Percentiles rank a stretch among this genome's conserved stretches.
phyloP scores from a whole-genome alignment of 2,113 vertebrate species.

The Gorilla gorilla region DNA sequence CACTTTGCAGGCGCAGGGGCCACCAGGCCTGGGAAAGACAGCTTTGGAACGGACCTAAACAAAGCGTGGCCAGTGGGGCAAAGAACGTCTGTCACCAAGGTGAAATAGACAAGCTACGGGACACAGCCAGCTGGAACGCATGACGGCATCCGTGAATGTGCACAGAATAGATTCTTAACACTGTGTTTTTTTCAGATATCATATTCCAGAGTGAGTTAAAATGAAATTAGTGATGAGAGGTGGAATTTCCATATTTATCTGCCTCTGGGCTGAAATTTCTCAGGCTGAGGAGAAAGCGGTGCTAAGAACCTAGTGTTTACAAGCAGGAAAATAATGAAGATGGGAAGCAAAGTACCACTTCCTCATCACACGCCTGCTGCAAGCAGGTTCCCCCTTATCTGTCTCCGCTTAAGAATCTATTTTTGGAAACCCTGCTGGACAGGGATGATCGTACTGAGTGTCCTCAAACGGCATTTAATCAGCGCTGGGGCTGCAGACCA shows the following conservation, averaged over 20 bases:
- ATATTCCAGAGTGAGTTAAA: constrained; percentile 17
- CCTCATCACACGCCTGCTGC: constrained; percentile 65
- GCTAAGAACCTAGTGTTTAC: constrained; percentile 57
- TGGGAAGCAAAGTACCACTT: constrained; percentile 62
- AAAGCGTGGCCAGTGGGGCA: not conserved
- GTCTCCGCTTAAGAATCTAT: constrained; percentile 78
- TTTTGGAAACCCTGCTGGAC: constrained; percentile 83
- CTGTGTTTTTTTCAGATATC: not conserved
- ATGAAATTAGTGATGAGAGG: constrained; percentile 25
- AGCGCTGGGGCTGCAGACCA: constrained; percentile 79
- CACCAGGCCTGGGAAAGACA: not conserved
- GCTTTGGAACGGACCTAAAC: not conserved
- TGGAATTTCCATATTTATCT: constrained; percentile 60
- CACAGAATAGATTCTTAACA: not conserved
- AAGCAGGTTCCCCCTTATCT: constrained; percentile 73
- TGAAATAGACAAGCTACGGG: not conserved
- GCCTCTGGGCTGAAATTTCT: constrained; percentile 52
- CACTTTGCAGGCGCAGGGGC: not conserved
- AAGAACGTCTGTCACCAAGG: not conserved
- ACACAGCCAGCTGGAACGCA: not conserved
- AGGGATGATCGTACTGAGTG: constrained; percentile 76
- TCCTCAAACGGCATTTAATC: constrained; percentile 83
- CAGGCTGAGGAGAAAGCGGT: not conserved
- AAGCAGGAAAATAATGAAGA: constrained; percentile 57
- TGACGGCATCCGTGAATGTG: no score